These are phyloP conservation scores for Drosophila infuscata DNA, from an alignment of 2,888 invertebrate species.

Conservation along the genomic window DNA sequence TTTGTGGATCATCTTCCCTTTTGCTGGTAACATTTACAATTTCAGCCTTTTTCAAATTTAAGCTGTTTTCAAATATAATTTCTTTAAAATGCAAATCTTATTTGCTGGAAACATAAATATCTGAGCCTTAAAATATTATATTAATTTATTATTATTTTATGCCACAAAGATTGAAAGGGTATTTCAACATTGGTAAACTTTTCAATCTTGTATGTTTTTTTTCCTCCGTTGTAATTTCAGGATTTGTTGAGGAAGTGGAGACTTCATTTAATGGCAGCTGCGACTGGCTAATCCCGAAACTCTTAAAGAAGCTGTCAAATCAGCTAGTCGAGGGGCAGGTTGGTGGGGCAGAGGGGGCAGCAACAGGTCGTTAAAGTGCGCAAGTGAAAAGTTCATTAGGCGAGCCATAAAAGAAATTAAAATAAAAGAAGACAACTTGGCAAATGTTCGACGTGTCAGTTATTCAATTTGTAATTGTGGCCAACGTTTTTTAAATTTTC, in stretches of 20 bases:
- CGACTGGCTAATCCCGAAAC: constrained; percentile 55
- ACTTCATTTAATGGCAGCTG: constrained; percentile 59
- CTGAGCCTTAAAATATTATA: no score
- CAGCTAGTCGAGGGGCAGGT: background rate
- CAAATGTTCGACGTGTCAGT: constrained; percentile 71
- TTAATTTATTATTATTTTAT: background rate
- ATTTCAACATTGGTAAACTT: background rate
- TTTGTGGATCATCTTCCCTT: background rate
- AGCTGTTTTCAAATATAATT: background rate
- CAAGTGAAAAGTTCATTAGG: constrained; percentile 77
- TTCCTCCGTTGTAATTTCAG: constrained; percentile 22
- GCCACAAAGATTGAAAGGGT: background rate
- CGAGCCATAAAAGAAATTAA: constrained; percentile 60
- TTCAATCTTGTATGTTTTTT: background rate
- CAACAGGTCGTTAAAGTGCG: constrained; percentile 48
- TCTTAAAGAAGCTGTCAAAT: constrained; percentile 60
- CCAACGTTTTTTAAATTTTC: constrained; percentile 44
- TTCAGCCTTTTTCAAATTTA: background rate
- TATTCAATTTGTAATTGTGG: constrained; percentile 76
- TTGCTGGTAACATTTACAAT: background rate
- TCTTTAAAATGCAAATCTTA: background rate
- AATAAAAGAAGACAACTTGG: constrained; percentile 25
- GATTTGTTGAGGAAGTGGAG: constrained; percentile 55
- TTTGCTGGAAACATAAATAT: background rate
- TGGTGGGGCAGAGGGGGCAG: background rate